Evolutionary conservation across 2,113 vertebrate species (phyloP).

Genomic region (Phylloscopus trochiloides): DNA sequence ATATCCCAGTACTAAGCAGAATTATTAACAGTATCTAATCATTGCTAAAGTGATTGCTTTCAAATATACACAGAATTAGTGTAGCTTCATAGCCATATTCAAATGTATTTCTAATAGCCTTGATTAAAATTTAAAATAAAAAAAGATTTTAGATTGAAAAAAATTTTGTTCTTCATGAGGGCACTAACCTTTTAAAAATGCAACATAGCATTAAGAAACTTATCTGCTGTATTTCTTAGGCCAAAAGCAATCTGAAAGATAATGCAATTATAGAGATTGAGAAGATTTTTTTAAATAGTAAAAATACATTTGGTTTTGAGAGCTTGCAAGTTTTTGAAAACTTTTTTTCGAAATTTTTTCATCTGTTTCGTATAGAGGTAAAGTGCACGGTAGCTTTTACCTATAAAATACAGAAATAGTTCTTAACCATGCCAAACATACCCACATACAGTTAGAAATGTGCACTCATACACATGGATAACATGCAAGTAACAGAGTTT

Average conservation of each 20-base stretch:
- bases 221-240: not conserved
- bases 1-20: not conserved
- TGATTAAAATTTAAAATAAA: not conserved
- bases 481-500: slow-evolving; percentile 65
- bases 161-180: not conserved
- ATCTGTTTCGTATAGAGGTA: not conserved
- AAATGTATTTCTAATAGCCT: not conserved
- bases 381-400: not conserved
- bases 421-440: not conserved
- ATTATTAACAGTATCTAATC: not conserved
- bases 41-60: not conserved
- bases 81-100: not conserved
- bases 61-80: not conserved
- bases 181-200: not conserved
- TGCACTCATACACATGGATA: not conserved
- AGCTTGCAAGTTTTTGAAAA: not conserved
- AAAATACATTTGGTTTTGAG: not conserved
- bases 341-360: not conserved
- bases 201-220: not conserved
- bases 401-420: not conserved
- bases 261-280: not conserved
- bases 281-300: not conserved
- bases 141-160: not conserved
- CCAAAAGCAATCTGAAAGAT: not conserved
- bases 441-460: not conserved